These are phyloP conservation scores for Eurypyga helias DNA, from an alignment of 2,113 vertebrate species.

Conservation along the genomic window DNA sequence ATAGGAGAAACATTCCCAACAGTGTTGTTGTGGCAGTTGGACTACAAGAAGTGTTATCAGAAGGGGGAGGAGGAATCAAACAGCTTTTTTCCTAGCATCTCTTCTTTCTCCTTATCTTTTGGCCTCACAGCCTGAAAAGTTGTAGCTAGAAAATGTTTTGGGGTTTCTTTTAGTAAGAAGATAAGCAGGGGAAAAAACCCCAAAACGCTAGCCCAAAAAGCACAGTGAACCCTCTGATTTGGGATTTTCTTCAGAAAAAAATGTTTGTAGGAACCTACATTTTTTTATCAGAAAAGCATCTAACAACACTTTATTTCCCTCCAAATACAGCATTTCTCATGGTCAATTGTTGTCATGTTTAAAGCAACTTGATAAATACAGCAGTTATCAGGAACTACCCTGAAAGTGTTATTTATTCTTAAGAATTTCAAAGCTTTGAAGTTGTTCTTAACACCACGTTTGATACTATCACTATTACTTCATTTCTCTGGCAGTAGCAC, in stretches of 20 bases:
- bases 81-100: background rate
- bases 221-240: background rate
- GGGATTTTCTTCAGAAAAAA: background rate
- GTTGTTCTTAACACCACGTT: background rate
- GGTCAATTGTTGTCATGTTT: background rate
- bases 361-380: background rate
- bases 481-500: background rate
- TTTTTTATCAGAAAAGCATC: background rate
- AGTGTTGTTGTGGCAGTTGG: conserved; percentile 1
- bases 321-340: background rate
- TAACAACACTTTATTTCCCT: background rate
- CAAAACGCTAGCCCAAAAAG: background rate
- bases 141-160: background rate
- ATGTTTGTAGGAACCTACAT: background rate
- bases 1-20: conserved; percentile 40
- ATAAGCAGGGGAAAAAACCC: rapidly evolving
- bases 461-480: background rate
- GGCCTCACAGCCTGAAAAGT: background rate
- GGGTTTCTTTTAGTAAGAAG: background rate
- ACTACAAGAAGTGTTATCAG: conserved; percentile 7
- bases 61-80: background rate
- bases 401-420: background rate
- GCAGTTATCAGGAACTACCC: background rate
- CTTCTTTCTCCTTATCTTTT: background rate
- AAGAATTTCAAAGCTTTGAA: background rate